Base-by-base conservation (phyloP, 2,888 invertebrate species). In the Ochropacha duplaris region DNA sequence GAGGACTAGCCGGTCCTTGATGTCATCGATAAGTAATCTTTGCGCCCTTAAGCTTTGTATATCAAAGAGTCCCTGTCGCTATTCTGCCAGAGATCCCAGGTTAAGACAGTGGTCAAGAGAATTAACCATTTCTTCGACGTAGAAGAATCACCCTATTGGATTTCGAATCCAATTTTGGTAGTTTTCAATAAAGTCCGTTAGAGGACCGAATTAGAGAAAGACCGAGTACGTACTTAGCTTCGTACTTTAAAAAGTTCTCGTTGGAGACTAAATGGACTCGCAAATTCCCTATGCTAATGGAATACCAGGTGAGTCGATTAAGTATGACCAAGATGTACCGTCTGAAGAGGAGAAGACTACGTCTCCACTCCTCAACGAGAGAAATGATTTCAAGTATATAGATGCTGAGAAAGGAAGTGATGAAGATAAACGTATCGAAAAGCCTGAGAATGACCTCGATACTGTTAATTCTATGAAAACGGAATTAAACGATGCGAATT, bases 11-110 rank as follows among this genome's bases (percentile, higher is more conserved):
- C 88, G 84, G 92, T 92, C 92, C 92, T 92, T 92, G 91, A 92
- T 92, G 92, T 90, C 88, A 89, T 82, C 92, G 86, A 87, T 87
- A 90, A 90, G 84, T 69, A 90, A 91, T 84, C 91, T 89, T 78
- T 87, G 86, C 86, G 87, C 90, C 80, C 86, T 91, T 66, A 90
- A 87, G 77, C 89, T 90, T 84, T 88, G 85, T 71, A 87, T 88
- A 71, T 87, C 90, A 61, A 90, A 88, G 81, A 89, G 84, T 73
- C 90, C 89, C 66, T 91, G 89, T 85, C 87, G 91, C 66, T 93
- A 93, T 78, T 93, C 93, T 52, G 93, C 93, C 66, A 93, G 93
- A 88, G 94, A 94, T 77, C 94, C 94, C 65, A 93, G 94, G 76
- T 94, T 94, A 94, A 94, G 94, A 93, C 83, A 93, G 62, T 94